A percentile compares a stretch with the other conserved stretches of the same genome.
phyloP scores from a whole-genome alignment of 2,113 vertebrate species.

The Sinocyclocheilus anophthalmus region DNA sequence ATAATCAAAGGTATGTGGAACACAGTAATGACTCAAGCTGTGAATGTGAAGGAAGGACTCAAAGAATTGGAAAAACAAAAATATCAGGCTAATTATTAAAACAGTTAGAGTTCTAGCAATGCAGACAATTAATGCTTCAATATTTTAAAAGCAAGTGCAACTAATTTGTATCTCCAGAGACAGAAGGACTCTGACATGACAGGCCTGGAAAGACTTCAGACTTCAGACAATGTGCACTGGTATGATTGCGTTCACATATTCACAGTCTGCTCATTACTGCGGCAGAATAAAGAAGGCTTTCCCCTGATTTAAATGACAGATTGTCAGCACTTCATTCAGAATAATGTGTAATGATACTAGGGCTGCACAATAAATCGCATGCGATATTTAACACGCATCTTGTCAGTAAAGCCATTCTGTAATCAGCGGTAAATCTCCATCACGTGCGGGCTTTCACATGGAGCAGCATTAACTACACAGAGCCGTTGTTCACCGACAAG shows the following conservation, averaged over 20 bases:
- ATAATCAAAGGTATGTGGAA: neutral
- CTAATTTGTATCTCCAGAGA: neutral
- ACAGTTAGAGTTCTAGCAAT: neutral
- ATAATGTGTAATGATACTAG: neutral
- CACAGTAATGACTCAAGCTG: neutral
- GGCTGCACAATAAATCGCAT: no score
- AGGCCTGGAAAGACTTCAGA: conserved; percentile 9
- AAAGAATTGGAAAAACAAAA: neutral
- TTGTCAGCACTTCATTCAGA: neutral
- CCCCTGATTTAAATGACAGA: neutral
- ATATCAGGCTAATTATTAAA: neutral
- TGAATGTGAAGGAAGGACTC: neutral
- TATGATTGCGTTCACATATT: neutral
- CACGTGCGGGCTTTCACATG: no score
- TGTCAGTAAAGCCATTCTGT: no score
- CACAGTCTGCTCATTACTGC: neutral
- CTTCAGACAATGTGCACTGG: neutral
- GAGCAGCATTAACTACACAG: no score
- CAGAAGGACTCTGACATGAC: neutral
- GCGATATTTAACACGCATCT: no score
- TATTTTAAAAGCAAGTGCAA: neutral
- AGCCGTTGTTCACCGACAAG: no score
- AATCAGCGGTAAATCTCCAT: no score
- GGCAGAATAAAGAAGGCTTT: neutral
- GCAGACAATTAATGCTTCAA: neutral